phyloP scores from a whole-genome alignment of 2,113 vertebrate genomes.

The Amphiprion percula region DNA sequence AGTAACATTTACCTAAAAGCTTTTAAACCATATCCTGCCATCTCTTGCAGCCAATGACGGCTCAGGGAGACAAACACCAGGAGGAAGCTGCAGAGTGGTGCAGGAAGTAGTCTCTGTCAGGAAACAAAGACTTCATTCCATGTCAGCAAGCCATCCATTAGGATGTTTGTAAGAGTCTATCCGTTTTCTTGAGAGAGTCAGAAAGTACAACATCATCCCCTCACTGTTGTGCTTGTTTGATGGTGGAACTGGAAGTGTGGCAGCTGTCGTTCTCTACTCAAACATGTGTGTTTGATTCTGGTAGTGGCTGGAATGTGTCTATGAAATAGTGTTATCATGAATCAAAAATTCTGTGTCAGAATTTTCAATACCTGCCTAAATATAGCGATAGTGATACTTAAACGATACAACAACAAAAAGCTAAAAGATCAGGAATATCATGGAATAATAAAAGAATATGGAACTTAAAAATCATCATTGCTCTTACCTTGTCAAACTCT shows the following conservation, averaged over 20 bases:
- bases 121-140: constrained; percentile 29
- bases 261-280: no score
- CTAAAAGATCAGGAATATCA: no score
- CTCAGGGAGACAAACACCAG: neutral
- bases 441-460: no score
- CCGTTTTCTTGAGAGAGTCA: neutral
- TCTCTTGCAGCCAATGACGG: constrained; percentile 24
- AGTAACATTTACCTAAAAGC: constrained; percentile 45
- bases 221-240: neutral
- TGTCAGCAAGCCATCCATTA: constrained; percentile 20
- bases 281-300: no score
- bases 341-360: no score
- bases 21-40: constrained; percentile 19
- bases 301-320: no score
- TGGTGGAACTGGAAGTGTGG: neutral
- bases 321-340: no score
- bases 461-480: no score
- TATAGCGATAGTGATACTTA: no score
- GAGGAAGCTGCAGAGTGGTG: constrained; percentile 21
- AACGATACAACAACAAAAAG: no score
- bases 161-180: constrained; percentile 11
- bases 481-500: no score
- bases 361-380: no score
- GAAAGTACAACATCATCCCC: neutral
- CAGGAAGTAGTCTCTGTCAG: constrained; percentile 33